Conservation (phyloP, 35 echinoderm and acorn worm genomes). For the Heliocidaris erythrogramma region DNA sequence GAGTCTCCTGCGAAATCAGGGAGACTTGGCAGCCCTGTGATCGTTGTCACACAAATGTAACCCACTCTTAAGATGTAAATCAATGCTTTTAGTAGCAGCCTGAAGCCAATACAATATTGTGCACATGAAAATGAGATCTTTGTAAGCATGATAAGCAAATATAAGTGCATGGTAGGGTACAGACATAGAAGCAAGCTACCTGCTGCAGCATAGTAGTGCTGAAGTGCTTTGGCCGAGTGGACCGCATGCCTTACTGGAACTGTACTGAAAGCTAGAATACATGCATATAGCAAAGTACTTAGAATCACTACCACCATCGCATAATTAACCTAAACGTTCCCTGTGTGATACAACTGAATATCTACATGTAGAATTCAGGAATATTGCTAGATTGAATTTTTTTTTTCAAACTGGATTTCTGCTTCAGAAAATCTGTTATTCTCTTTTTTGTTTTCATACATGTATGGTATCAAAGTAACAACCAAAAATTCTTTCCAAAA, state of each 20-base stretch:
- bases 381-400: not conserved
- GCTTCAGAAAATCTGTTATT: not conserved
- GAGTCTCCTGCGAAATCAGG: too few species aligned
- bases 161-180: not conserved
- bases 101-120: not conserved
- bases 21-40: too few species aligned
- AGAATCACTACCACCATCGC: not conserved
- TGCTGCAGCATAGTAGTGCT: constrained; percentile 20
- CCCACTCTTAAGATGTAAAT: too few species aligned
- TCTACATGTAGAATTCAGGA: not conserved
- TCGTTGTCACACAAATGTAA: too few species aligned
- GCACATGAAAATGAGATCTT: not conserved
- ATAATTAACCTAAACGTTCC: not conserved
- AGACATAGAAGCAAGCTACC: not conserved
- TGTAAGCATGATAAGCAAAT: not conserved
- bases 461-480: too few species aligned
- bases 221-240: constrained; percentile 8
- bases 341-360: not conserved
- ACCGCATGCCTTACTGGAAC: not conserved
- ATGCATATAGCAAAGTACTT: not conserved
- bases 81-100: not conserved
- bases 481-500: too few species aligned
- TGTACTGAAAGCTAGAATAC: not conserved
- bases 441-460: not conserved
- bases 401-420: not conserved